These are phyloP conservation scores for Leucoma salicis DNA, from an alignment of 2,888 invertebrate species.

Conservation along the genomic window DNA sequence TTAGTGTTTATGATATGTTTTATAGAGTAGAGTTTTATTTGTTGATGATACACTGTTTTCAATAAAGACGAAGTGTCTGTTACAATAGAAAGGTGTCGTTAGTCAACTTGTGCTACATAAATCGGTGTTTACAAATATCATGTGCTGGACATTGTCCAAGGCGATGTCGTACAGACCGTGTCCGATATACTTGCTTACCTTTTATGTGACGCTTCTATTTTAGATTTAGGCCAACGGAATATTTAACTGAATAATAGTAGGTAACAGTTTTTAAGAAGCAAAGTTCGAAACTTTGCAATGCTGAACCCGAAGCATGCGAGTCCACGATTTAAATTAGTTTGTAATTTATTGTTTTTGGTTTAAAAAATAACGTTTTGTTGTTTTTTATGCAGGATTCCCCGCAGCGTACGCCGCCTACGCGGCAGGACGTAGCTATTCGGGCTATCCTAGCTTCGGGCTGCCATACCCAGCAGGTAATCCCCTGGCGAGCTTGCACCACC, in stretches of 20 bases:
- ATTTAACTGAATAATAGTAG: conserved; percentile 43
- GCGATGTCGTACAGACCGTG: conserved; percentile 60
- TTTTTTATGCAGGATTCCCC: conserved; percentile 91
- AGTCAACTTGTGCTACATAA: conserved; percentile 65
- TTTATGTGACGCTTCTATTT: conserved; percentile 71
- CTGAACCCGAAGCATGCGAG: conserved; percentile 58
- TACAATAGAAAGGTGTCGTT: conserved; percentile 50
- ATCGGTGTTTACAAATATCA: conserved; percentile 71
- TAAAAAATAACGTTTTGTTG: conserved; percentile 41
- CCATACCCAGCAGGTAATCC: conserved; percentile 98
- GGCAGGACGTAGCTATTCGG: conserved; percentile 97
- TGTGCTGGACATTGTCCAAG: conserved; percentile 74
- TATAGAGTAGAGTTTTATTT: conserved; percentile 51
- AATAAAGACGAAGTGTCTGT: conserved; percentile 38
- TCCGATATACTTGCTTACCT: conserved; percentile 61
- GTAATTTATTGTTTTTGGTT: conserved; percentile 25
- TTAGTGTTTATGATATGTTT: conserved; percentile 41
- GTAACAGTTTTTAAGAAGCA: not conserved
- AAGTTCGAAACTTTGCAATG: conserved; percentile 35
- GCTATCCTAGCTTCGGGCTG: conserved; percentile 98
- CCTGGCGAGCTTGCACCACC: conserved; percentile 90
- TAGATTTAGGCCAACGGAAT: conserved; percentile 62
- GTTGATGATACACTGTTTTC: conserved; percentile 27
- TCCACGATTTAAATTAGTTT: conserved; percentile 53
- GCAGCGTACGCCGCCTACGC: conserved; percentile 98